A percentile compares a stretch with the other conserved stretches of the same genome.
These are phyloP conservation scores for Scolanthus callimorphus DNA, from an alignment of 92 coral and sea anemone species.

Conservation along the genomic window DNA sequence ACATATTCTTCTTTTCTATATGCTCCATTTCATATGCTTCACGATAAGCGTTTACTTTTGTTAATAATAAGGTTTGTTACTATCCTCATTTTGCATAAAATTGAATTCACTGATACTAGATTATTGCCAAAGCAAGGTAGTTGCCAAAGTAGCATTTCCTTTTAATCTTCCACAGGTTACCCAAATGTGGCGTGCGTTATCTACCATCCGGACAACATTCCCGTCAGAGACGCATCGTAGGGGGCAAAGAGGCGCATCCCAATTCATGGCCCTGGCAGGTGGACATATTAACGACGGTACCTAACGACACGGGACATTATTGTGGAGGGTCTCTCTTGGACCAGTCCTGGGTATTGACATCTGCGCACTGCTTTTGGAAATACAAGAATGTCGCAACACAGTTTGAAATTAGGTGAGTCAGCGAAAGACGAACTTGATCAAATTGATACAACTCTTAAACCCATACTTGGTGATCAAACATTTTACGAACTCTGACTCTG, in stretches of 20 bases:
- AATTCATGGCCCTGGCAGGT: conserved; percentile 99
- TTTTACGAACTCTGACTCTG: too few relatives aligned
- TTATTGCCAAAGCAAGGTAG: too few relatives aligned
- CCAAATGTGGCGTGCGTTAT: conserved; percentile 76
- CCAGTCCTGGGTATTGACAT: conserved; percentile 80
- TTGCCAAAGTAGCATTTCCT: too few relatives aligned
- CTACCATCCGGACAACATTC: conserved; percentile 25
- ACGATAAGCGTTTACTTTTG: too few relatives aligned
- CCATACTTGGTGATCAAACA: too few relatives aligned
- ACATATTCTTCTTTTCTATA: too few relatives aligned
- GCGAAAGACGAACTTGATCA: too few relatives aligned
- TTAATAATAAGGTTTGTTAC: too few relatives aligned
- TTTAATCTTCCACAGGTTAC: conserved; percentile 27
- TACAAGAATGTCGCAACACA: conserved; percentile 25
- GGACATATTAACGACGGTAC: conserved; percentile 48
- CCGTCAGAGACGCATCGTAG: conserved; percentile 70
- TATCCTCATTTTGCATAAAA: too few relatives aligned
- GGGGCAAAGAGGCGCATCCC: conserved; percentile 84
- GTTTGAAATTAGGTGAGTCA: neutral
- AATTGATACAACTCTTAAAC: too few relatives aligned
- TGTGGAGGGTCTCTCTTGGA: conserved; percentile 89
- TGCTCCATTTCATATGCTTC: too few relatives aligned
- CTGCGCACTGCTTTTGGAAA: conserved; percentile 69
- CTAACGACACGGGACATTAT: conserved; percentile 50
- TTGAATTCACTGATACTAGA: too few relatives aligned